phyloP scores from a whole-genome alignment of 2,113 vertebrate genomes.

The Neolamprologus hecqui region DNA sequence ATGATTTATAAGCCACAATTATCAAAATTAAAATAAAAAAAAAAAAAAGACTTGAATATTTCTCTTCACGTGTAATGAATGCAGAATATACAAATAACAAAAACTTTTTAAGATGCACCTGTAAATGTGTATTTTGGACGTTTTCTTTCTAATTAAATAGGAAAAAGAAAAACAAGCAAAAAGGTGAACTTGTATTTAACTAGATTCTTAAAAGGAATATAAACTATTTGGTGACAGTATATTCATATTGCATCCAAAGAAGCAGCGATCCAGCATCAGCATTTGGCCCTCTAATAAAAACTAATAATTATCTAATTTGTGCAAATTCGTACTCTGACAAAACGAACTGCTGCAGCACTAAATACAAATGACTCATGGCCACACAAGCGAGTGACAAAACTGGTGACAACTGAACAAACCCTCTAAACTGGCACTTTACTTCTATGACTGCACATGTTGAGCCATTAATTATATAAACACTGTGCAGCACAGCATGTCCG shows the following conservation, averaged over 20 bases:
- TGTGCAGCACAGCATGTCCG: background rate
- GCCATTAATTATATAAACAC: background rate
- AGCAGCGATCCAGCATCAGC: background rate
- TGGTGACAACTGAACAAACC: background rate
- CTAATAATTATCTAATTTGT: background rate
- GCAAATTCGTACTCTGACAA: background rate
- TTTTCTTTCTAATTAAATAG: background rate
- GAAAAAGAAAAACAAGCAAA: background rate
- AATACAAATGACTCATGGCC: background rate
- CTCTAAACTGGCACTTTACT: background rate
- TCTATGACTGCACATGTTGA: background rate
- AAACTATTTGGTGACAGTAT: background rate
- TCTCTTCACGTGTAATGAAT: background rate
- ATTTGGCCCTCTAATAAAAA: background rate
- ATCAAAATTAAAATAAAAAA: accelerated
- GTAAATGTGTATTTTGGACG: background rate
- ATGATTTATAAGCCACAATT: background rate
- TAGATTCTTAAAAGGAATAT: background rate
- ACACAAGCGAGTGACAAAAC: background rate
- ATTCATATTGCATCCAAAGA: background rate
- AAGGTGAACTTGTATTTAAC: accelerated
- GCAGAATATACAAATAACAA: background rate
- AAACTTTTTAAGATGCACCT: background rate
- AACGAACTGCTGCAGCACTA: background rate
- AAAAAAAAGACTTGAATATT: background rate